These are phyloP conservation scores for Dicranocentrus wangi DNA, from an alignment of 2,888 invertebrate genomes.

Conservation along the genomic window DNA sequence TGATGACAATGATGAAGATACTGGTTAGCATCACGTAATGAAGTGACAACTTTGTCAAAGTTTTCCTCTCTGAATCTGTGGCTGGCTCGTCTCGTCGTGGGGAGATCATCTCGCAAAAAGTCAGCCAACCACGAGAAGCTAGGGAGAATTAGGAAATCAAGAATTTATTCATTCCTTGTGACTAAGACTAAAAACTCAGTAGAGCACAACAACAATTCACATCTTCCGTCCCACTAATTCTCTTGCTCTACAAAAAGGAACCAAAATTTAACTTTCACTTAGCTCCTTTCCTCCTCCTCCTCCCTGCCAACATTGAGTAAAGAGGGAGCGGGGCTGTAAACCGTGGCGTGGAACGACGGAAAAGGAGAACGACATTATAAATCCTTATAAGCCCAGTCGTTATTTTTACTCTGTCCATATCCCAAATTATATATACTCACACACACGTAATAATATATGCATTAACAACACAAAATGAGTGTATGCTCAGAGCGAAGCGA, in stretches of 20 bases:
- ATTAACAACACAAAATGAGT: too few species aligned
- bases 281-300: neutral
- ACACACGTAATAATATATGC: neutral
- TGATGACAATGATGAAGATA: slow-evolving; percentile 55
- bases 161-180: slow-evolving; percentile 52
- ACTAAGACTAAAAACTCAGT: slow-evolving; percentile 23
- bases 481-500: neutral
- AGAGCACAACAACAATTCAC: slow-evolving; percentile 37
- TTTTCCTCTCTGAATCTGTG: slow-evolving; percentile 25
- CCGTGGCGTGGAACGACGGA: neutral
- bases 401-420: neutral
- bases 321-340: too few species aligned
- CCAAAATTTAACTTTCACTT: slow-evolving; percentile 51
- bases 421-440: neutral
- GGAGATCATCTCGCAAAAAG: slow-evolving; percentile 29
- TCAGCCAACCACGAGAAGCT: slow-evolving; percentile 38
- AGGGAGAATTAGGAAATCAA: slow-evolving; percentile 36
- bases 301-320: neutral
- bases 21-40: slow-evolving; percentile 50
- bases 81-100: neutral
- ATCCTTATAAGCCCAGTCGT: neutral
- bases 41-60: slow-evolving; percentile 60
- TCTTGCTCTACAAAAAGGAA: slow-evolving; percentile 19
- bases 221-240: slow-evolving; percentile 48
- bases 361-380: slow-evolving; percentile 14